These are phyloP conservation scores for Morpho achilles DNA, from an alignment of 2,888 invertebrate species.

Conservation along the genomic window DNA sequence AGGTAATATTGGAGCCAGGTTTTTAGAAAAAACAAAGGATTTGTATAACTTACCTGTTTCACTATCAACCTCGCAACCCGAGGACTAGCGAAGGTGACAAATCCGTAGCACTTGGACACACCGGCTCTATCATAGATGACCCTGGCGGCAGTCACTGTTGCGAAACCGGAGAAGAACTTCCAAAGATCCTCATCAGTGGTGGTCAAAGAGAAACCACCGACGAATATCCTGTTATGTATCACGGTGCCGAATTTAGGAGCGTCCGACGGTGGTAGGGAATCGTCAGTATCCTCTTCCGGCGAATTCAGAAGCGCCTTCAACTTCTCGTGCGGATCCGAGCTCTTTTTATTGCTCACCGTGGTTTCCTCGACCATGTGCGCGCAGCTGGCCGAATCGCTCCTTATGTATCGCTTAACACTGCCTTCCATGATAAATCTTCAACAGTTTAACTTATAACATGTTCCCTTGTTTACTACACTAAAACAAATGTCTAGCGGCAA, in stretches of 20 bases:
- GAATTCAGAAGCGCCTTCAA: conserved; percentile 67
- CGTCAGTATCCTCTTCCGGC: conserved; percentile 67
- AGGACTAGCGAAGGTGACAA: conserved; percentile 83
- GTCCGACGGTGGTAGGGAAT: conserved; percentile 64
- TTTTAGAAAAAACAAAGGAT: neutral
- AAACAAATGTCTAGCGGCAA: conserved; percentile 55
- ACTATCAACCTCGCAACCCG: conserved; percentile 72
- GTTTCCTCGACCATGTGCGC: conserved; percentile 72
- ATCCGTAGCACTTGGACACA: conserved; percentile 95
- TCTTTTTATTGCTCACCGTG: conserved; percentile 58
- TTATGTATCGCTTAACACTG: conserved; percentile 65
- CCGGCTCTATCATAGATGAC: conserved; percentile 97
- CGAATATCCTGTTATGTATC: conserved; percentile 97
- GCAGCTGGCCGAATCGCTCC: conserved; percentile 72
- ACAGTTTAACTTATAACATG: conserved; percentile 56
- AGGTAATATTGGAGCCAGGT: neutral
- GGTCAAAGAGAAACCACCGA: conserved; percentile 96
- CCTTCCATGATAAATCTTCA: conserved; percentile 53
- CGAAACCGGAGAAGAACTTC: conserved; percentile 93
- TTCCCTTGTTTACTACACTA: conserved; percentile 74
- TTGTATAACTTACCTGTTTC: conserved; percentile 58
- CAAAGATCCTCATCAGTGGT: conserved; percentile 95
- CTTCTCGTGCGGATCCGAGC: conserved; percentile 67
- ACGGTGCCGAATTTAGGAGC: conserved; percentile 87
- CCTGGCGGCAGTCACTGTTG: conserved; percentile 94